Percentiles rank a stretch among this genome's conserved stretches.
Conservation (phyloP, 2,113 vertebrate species). For the Hippoglossus stenolepis region DNA sequence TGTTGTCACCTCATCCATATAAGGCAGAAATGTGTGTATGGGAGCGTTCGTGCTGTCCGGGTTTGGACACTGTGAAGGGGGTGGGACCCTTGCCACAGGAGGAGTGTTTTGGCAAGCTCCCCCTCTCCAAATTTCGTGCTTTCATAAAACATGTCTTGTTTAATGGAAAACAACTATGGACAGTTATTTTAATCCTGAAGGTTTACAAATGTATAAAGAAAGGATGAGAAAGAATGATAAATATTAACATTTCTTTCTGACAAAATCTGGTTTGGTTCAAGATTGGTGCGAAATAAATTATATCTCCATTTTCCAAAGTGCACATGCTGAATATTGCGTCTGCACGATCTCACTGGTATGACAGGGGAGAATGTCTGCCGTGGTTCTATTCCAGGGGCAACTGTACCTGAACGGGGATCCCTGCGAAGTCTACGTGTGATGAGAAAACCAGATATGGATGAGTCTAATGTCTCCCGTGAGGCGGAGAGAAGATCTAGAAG, state of each 20-base stretch:
- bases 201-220: background rate
- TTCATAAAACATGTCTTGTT: constrained; percentile 45
- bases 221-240: background rate
- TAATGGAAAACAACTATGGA: constrained; percentile 5
- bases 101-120: constrained; percentile 54
- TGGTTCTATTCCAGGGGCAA: constrained; percentile 45
- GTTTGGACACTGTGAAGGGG: constrained; percentile 80
- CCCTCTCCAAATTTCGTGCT: constrained; percentile 35
- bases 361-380: constrained; percentile 30
- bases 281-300: constrained; percentile 19
- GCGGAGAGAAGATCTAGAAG: constrained; percentile 31
- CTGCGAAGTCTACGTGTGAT: constrained; percentile 54
- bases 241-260: background rate
- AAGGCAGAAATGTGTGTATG: constrained; percentile 69
- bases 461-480: constrained; percentile 52
- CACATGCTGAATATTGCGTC: constrained; percentile 27
- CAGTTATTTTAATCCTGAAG: background rate
- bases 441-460: constrained; percentile 69
- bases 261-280: constrained; percentile 2
- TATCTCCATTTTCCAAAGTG: constrained; percentile 2
- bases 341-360: constrained; percentile 25
- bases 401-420: constrained; percentile 33
- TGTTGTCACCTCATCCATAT: constrained; percentile 86
- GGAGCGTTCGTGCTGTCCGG: constrained; percentile 78
- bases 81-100: constrained; percentile 58